Conservation (phyloP, 1,140 invertebrate genomes). For the Cydia fagiglandana region DNA sequence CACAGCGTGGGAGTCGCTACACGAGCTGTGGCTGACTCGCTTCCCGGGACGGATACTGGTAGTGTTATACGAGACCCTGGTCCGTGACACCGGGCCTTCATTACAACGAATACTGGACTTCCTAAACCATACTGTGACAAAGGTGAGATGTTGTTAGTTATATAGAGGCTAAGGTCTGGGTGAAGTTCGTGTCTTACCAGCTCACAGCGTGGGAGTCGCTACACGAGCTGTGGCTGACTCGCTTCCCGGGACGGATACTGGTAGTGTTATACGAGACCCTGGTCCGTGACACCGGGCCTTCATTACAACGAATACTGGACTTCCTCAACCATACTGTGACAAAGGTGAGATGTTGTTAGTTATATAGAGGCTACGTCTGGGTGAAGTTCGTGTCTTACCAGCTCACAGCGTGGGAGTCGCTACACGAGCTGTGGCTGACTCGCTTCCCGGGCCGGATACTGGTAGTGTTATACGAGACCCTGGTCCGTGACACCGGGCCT, state of each 20-base stretch:
- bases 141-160: constrained; percentile 47
- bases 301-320: constrained; percentile 80
- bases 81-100: constrained; percentile 81
- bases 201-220: constrained; percentile 83
- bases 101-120: constrained; percentile 82
- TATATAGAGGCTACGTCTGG: constrained; percentile 73
- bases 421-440: constrained; percentile 84
- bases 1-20: constrained; percentile 83
- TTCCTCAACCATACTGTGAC: constrained; percentile 80
- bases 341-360: constrained; percentile 47
- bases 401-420: constrained; percentile 83
- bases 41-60: constrained; percentile 85
- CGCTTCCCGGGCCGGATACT: constrained; percentile 85
- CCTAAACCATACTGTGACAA: constrained; percentile 73
- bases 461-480: constrained; percentile 85
- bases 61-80: constrained; percentile 85
- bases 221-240: constrained; percentile 84
- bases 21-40: constrained; percentile 84
- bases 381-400: constrained; percentile 84
- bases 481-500: constrained; percentile 82
- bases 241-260: constrained; percentile 84
- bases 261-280: constrained; percentile 80
- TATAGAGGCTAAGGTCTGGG: constrained; percentile 72
- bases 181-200: constrained; percentile 84
- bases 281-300: constrained; percentile 77